Evolutionary conservation across 2,113 vertebrate species (phyloP).

Genomic region (Cricetomys ansorgei): DNA sequence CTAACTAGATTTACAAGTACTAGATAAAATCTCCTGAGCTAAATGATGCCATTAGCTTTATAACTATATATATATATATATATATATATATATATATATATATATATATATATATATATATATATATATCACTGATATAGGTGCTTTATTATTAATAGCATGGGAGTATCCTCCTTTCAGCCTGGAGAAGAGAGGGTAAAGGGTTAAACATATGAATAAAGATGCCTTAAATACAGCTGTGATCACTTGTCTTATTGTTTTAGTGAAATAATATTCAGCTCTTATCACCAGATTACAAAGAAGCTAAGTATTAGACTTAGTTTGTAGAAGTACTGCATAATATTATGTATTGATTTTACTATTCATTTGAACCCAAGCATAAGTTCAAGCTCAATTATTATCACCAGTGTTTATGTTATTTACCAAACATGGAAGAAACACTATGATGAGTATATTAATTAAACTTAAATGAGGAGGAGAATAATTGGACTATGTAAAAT

Average conservation of each 20-base stretch:
- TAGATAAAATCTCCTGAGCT: not conserved
- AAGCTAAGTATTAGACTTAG: not conserved
- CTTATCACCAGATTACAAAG: not conserved
- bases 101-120: too few relatives aligned
- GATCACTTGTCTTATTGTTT: not conserved
- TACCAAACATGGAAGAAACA: not conserved
- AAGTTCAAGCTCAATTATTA: not conserved
- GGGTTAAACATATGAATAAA: not conserved
- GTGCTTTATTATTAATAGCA: not conserved
- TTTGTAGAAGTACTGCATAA: not conserved
- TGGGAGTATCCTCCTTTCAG: not conserved
- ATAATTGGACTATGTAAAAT: not conserved
- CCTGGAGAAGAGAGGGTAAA: not conserved
- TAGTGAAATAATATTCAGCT: not conserved
- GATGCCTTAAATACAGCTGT: conserved; percentile 11
- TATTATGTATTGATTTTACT: not conserved
- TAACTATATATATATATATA: too few relatives aligned
- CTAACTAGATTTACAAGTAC: not conserved
- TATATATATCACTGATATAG: too few relatives aligned
- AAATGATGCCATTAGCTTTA: rapidly evolving
- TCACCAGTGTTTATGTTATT: not conserved
- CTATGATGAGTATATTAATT: conserved; percentile 13
- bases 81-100: too few relatives aligned
- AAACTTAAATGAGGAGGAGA: not conserved
- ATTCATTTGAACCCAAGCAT: not conserved